A percentile compares a stretch with the other conserved stretches of the same genome.
Evolutionary conservation across 2,797 vertebrate species (phyloP).

Genomic region (Pangasius larnaudii): DNA sequence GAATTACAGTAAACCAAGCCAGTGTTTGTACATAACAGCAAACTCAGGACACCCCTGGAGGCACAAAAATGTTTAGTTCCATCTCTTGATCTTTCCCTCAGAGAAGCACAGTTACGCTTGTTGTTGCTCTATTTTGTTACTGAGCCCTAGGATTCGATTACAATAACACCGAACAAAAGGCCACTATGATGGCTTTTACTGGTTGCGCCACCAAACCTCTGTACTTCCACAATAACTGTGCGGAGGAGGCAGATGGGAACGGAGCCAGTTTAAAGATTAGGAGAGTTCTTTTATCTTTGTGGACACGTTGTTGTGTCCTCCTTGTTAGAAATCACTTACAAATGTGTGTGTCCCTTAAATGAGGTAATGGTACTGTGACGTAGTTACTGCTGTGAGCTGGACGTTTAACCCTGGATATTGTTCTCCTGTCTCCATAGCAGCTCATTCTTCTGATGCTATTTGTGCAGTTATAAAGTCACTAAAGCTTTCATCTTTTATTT

Average conservation of each 20-base stretch:
- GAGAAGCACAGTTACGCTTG: conserved; percentile 74
- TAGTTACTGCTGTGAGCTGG: conserved; percentile 23
- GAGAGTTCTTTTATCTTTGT: conserved; percentile 37
- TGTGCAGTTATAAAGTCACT: conserved; percentile 16
- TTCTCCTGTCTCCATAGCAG: conserved; percentile 24
- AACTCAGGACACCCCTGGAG: conserved; percentile 55
- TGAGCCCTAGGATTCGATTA: conserved; percentile 63
- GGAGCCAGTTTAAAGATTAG: conserved; percentile 54
- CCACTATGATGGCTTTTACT: conserved; percentile 53
- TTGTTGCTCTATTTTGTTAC: conserved; percentile 68
- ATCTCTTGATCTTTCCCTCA: conserved; percentile 63
- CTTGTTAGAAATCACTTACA: conserved; percentile 13
- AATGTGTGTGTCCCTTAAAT: conserved; percentile 20
- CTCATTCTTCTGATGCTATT: conserved; percentile 28
- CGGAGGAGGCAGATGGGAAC: conserved; percentile 61
- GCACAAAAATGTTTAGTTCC: conserved; percentile 56
- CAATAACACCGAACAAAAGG: conserved; percentile 58
- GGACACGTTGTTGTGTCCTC: conserved; percentile 27
- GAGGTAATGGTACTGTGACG: conserved; percentile 40
- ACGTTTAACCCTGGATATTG: conserved; percentile 32
- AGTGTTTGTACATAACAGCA: conserved; percentile 67
- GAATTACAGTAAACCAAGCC: conserved; percentile 64
- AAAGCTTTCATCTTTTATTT: conserved; percentile 17
- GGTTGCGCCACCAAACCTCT: conserved; percentile 60
- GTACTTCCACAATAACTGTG: conserved; percentile 69